Conservation (phyloP, 2,888 invertebrate genomes). For the Tineola bisselliella region DNA sequence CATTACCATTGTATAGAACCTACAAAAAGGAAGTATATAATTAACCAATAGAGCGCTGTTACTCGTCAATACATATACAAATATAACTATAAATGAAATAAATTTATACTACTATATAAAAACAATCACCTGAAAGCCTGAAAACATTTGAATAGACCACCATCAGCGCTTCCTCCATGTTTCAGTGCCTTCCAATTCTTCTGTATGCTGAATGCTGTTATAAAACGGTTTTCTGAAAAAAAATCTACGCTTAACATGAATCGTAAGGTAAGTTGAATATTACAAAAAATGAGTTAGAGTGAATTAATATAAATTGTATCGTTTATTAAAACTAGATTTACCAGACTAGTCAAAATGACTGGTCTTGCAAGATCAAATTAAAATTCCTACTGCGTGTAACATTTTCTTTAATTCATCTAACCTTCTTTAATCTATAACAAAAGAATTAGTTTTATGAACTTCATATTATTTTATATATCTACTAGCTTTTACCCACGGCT, state of each 20-base stretch:
- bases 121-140: slow-evolving; percentile 47
- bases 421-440: too few species aligned
- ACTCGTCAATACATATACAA: too few species aligned
- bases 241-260: not conserved
- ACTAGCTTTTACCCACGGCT: too few species aligned
- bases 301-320: too few species aligned
- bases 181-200: slow-evolving; percentile 60
- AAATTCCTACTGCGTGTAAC: too few species aligned
- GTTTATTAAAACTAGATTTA: too few species aligned
- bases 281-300: not conserved
- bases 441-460: too few species aligned
- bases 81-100: not conserved
- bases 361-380: too few species aligned
- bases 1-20: slow-evolving; percentile 60
- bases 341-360: too few species aligned
- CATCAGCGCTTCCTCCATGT: slow-evolving; percentile 53
- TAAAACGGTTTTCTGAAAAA: slow-evolving; percentile 35
- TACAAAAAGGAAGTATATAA: slow-evolving; percentile 20
- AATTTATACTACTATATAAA: too few species aligned
- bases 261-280: not conserved
- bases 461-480: too few species aligned
- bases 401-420: too few species aligned
- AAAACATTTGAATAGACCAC: slow-evolving; percentile 56
- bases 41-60: not conserved
- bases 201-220: slow-evolving; percentile 53